Conservation (phyloP, 2,113 vertebrate genomes). For the Herpailurus yagouaroundi region DNA sequence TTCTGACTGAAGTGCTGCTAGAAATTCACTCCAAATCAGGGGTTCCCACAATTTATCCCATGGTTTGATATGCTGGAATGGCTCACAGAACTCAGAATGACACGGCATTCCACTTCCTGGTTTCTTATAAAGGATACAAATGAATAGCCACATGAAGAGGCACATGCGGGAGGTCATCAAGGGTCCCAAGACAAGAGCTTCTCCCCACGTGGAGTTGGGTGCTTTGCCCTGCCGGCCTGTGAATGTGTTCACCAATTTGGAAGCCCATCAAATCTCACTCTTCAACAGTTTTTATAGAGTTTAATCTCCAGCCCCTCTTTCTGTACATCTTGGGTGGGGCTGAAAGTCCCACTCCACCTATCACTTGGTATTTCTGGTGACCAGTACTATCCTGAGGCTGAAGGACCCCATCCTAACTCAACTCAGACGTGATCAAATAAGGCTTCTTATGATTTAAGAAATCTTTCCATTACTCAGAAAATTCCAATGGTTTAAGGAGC, state of each 20-base stretch:
- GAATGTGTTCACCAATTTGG: not conserved
- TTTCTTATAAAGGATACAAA: not conserved
- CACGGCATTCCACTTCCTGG: not conserved
- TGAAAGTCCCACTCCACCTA: not conserved
- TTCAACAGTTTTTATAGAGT: not conserved
- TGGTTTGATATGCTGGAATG: not conserved
- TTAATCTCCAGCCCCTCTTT: not conserved
- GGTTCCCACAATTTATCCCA: not conserved
- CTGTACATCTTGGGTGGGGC: not conserved
- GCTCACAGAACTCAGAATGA: not conserved
- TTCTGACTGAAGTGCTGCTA: not conserved
- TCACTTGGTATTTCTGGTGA: not conserved
- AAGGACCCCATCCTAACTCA: not conserved
- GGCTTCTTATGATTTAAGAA: not conserved
- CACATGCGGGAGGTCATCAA: not conserved
- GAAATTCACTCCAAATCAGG: not conserved
- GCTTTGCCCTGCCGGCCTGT: fast-evolving
- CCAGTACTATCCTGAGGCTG: not conserved
- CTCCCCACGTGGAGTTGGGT: not conserved
- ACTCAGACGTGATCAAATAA: not conserved
- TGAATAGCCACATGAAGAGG: not conserved
- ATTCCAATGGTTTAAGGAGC: not conserved
- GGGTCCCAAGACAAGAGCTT: not conserved
- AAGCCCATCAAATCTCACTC: not conserved
- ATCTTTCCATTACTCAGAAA: not conserved